Evolutionary conservation across 2,888 invertebrate genomes (phyloP).

Genomic region (Chaetogeoica ovagalla): DNA sequence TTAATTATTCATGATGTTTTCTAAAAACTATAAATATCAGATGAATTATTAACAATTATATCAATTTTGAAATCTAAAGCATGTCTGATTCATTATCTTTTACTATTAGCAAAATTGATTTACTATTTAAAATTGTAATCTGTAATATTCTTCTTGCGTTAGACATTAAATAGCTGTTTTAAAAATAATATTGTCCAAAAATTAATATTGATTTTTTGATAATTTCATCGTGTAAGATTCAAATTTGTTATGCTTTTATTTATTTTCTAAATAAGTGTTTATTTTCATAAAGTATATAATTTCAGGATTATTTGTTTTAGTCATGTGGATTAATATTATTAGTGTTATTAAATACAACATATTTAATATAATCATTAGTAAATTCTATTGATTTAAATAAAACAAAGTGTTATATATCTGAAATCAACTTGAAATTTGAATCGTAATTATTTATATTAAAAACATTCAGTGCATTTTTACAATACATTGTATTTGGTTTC

Average conservation of each 20-base stretch:
- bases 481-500: not conserved
- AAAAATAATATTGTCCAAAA: not conserved
- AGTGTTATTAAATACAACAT: not conserved
- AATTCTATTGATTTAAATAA: not conserved
- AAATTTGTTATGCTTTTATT: not conserved
- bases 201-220: not conserved
- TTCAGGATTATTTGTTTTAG: not conserved
- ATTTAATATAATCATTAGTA: not conserved
- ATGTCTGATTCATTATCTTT: not conserved
- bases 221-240: not conserved
- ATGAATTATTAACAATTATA: too few species aligned
- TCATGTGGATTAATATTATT: not conserved
- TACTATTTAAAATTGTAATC: not conserved
- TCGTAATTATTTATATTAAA: not conserved
- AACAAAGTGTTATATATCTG: not conserved
- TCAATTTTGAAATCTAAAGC: not conserved
- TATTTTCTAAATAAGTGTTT: not conserved
- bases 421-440: constrained; percentile 1
- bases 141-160: not conserved
- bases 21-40: too few species aligned
- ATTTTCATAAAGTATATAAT: not conserved
- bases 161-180: not conserved
- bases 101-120: not conserved
- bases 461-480: not conserved
- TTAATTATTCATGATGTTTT: too few species aligned